phyloP scores from a whole-genome alignment of 1,140 invertebrate genomes.

The Probaryconus sp. region DNA sequence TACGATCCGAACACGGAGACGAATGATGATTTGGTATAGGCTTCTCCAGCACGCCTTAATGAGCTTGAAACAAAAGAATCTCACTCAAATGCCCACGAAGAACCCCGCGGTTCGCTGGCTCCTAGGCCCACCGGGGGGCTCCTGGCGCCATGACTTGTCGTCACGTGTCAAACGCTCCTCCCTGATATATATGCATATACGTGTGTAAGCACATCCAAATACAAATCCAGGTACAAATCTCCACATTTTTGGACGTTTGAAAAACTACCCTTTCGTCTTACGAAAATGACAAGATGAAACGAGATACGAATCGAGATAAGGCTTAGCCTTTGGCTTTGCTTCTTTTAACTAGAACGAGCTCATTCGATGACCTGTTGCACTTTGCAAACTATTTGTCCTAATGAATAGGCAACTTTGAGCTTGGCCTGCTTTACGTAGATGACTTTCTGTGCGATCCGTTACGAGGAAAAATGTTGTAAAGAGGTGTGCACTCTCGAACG shows the following conservation, averaged over 20 bases:
- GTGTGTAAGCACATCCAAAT: constrained; percentile 8
- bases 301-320: too few relatives aligned
- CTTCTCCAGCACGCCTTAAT: constrained; percentile 71
- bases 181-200: constrained; percentile 60
- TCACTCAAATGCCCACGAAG: constrained; percentile 49
- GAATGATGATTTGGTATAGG: constrained; percentile 55
- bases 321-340: too few relatives aligned
- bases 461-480: too few relatives aligned
- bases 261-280: constrained; percentile 45
- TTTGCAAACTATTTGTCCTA: too few relatives aligned
- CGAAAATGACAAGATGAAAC: too few relatives aligned
- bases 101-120: constrained; percentile 67
- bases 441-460: too few relatives aligned
- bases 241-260: constrained; percentile 13
- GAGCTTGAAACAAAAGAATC: constrained; percentile 78
- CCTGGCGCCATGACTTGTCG: constrained; percentile 78
- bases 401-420: too few relatives aligned
- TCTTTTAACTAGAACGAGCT: too few relatives aligned
- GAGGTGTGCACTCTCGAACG: too few relatives aligned
- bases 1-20: too few relatives aligned
- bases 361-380: too few relatives aligned
- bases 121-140: constrained; percentile 71
- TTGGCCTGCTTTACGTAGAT: too few relatives aligned
- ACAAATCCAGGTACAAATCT: constrained; percentile 32
- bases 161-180: constrained; percentile 72